A percentile compares a stretch with the other conserved stretches of the same genome.
These are phyloP conservation scores for Pseudotriccus pelzelni DNA, from an alignment of 2,797 vertebrate species.

Conservation along the genomic window DNA sequence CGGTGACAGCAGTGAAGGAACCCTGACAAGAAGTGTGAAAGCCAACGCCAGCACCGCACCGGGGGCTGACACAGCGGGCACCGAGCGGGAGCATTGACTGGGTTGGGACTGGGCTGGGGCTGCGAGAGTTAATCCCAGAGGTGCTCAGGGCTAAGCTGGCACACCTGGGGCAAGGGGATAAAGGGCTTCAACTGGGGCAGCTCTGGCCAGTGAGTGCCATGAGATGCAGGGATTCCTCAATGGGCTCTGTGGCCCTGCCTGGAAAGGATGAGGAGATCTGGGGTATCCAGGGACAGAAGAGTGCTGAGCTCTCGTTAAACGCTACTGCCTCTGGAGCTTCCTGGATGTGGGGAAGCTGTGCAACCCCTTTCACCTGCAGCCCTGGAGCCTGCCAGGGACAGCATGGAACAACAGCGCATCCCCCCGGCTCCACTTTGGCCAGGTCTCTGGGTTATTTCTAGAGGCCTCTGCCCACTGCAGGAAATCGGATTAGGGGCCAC, in stretches of 20 bases:
- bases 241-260: neutral
- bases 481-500: slow-evolving; percentile 24
- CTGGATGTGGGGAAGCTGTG: neutral
- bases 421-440: neutral
- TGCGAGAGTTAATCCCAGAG: neutral
- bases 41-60: accelerated
- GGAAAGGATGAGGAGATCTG: neutral
- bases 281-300: neutral
- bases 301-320: neutral
- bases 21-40: neutral
- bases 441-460: neutral
- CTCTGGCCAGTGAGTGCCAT: neutral
- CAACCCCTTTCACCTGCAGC: neutral
- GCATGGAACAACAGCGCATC: neutral
- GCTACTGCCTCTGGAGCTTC: neutral
- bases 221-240: neutral
- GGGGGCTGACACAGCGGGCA: neutral
- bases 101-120: neutral
- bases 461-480: neutral
- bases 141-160: neutral
- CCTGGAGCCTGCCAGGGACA: neutral
- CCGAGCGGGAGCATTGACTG: neutral
- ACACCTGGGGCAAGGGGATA: neutral
- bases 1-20: neutral
- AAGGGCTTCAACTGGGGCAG: neutral